Conservation (phyloP, 2,888 invertebrate species). For the Lypha dubia region DNA sequence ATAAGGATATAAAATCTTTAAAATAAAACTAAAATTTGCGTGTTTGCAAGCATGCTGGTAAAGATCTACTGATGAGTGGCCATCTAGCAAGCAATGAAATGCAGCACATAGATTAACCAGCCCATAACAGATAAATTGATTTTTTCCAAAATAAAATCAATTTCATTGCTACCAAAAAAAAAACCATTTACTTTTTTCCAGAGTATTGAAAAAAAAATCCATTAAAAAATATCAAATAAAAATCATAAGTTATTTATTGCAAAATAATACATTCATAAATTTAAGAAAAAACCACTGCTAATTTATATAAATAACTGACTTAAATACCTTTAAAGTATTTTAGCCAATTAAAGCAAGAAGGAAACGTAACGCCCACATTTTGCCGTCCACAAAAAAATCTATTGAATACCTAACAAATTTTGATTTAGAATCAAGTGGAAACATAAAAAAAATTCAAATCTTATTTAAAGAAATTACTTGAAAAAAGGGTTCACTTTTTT, state of each 20-base stretch:
- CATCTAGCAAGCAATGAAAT: no score
- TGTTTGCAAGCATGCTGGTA: no score
- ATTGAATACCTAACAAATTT: background rate
- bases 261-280: background rate
- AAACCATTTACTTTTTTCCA: background rate
- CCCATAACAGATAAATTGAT: no score
- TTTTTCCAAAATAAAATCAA: no score
- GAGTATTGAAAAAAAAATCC: background rate
- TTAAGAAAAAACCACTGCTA: background rate
- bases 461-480: background rate
- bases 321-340: background rate
- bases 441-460: background rate
- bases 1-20: no score
- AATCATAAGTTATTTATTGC: background rate
- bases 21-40: no score
- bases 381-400: background rate
- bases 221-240: background rate
- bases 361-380: conserved; percentile 24
- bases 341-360: background rate
- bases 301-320: conserved; percentile 5
- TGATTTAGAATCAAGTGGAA: conserved; percentile 6
- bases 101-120: no score
- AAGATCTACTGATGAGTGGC: no score
- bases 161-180: background rate
- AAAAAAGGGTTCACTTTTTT: background rate